Evolutionary conservation across 2,888 invertebrate species (phyloP).

Genomic region (Leptinotarsa juncta): DNA sequence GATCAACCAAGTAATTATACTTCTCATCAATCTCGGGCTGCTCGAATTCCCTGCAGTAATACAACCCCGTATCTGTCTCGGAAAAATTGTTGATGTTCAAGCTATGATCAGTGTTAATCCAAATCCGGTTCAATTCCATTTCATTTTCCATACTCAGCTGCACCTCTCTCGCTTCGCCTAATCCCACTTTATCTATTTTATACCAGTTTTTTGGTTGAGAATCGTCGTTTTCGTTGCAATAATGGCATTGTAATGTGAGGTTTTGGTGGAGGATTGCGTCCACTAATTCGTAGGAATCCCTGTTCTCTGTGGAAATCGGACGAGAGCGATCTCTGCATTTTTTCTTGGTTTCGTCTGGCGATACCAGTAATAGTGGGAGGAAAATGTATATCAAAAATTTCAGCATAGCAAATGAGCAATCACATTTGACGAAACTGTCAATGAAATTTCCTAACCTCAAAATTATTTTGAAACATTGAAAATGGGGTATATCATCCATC

Average conservation of each 20-base stretch:
- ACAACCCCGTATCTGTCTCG: conserved; percentile 65
- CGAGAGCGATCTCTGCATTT: conserved; percentile 66
- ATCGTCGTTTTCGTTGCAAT: conserved; percentile 66
- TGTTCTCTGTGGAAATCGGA: conserved; percentile 64
- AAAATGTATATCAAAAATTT: conserved; percentile 3
- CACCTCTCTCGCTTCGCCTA: conserved; percentile 62
- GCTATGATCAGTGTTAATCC: conserved; percentile 65
- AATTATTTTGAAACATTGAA: too few relatives aligned
- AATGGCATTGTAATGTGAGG: conserved; percentile 67
- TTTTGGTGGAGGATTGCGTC: conserved; percentile 64
- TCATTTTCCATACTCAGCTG: conserved; percentile 66
- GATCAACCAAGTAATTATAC: conserved; percentile 62
- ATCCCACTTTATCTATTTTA: conserved; percentile 62
- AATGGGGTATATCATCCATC: too few relatives aligned
- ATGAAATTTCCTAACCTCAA: neutral
- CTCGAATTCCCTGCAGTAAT: conserved; percentile 67
- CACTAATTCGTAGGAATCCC: conserved; percentile 66
- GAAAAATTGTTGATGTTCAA: conserved; percentile 65
- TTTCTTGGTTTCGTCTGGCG: conserved; percentile 46
- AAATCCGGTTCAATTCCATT: conserved; percentile 63
- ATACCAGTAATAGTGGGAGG: neutral
- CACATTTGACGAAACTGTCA: neutral
- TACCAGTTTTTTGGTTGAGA: conserved; percentile 68
- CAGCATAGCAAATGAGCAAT: neutral
- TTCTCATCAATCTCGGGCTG: conserved; percentile 63